Evolutionary conservation across 2,888 invertebrate genomes (phyloP), one percentile per base, ranked within the genome.

Genomic region (Mystacides longicornis): DNA sequence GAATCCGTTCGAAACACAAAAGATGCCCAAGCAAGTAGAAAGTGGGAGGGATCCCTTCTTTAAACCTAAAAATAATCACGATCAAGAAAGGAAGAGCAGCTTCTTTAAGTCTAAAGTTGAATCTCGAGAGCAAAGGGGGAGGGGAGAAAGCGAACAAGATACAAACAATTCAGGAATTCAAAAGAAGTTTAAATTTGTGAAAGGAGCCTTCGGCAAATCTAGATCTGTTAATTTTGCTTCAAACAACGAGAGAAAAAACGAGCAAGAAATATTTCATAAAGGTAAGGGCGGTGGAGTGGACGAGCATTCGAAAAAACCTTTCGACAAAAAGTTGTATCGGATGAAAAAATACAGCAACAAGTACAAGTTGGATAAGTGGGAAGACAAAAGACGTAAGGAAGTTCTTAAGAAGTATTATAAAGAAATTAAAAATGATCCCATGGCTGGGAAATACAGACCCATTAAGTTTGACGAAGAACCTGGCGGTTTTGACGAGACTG

Each of bases 321-420:
- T 86, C 66, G 81, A 86, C 63, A 86, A 86, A 64, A 84, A 82
- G 61, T 72, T 77, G 22, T 86, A 84, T 65, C 74, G 86, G 31
- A 63, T 83, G 31, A 78, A 85, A 63, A 84, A 83, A 64, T 86
- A 86, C 65, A 85, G 84, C 64, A 83, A 84, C 52, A 85, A 85
- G 65, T 83, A 81, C 60, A 85, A 84, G 69, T 69, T 86, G 19
- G 75, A 83, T 33, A 79, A 85, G 66, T 86, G 83, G 83, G 81
- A 86, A 62, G 81, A 84, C 50, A 78, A 76, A 60, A 73, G 82
- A 19, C 84, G 81, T 64, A 81, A 81, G 61, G 71, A 72, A 48
- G 67, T 83, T 37, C 64, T 82, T 5, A 71, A 75, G 23, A 72
- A 77, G 57, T 83, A 82, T 64, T 75, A 81, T 49, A 82, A 80